Percentiles rank a stretch among this genome's conserved stretches.
Conservation (phyloP, 1,140 invertebrate genomes). For the Drosophila paulistorum region DNA sequence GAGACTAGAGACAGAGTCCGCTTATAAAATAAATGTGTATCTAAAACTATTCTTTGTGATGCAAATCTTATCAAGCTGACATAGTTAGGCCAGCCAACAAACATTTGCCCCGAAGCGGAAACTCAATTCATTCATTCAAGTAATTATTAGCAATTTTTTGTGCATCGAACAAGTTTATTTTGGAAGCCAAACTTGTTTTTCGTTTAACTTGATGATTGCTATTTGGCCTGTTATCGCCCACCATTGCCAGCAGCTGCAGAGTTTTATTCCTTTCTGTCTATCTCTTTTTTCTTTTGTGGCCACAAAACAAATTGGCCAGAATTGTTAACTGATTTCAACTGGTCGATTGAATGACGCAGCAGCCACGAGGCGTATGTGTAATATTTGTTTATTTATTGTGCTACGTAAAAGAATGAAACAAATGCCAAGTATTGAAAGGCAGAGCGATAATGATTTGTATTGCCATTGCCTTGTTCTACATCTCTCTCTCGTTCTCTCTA, state of each 20-base stretch:
- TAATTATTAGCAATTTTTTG: constrained; percentile 64
- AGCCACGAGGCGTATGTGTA: constrained; percentile 3
- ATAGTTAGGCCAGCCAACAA: constrained; percentile 55
- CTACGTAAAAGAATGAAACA: background rate
- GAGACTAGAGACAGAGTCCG: constrained; percentile 7
- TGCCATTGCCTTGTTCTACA: constrained; percentile 8
- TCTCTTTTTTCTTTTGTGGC: background rate
- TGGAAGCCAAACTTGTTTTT: constrained; percentile 18
- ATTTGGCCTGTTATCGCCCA: constrained; percentile 5
- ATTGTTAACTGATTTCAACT: background rate
- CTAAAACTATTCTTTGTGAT: constrained; percentile 50
- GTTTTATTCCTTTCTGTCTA: no score
- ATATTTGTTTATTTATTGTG: constrained; percentile 12
- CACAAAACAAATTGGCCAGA: background rate
- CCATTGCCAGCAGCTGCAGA: background rate
- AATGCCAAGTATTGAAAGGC: constrained; percentile 3
- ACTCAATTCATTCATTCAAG: constrained; percentile 60
- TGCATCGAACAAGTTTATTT: constrained; percentile 64
- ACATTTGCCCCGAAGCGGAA: constrained; percentile 58
- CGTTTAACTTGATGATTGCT: background rate
- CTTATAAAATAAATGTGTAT: background rate
- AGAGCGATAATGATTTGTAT: constrained; percentile 8
- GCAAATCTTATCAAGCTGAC: constrained; percentile 70
- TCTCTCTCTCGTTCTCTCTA: background rate
- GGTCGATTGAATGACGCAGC: background rate